Percentiles rank a stretch among this genome's conserved stretches.
Evolutionary conservation across 1,140 invertebrate genomes (phyloP).

Genomic region (Drosophila pruinosa): DNA sequence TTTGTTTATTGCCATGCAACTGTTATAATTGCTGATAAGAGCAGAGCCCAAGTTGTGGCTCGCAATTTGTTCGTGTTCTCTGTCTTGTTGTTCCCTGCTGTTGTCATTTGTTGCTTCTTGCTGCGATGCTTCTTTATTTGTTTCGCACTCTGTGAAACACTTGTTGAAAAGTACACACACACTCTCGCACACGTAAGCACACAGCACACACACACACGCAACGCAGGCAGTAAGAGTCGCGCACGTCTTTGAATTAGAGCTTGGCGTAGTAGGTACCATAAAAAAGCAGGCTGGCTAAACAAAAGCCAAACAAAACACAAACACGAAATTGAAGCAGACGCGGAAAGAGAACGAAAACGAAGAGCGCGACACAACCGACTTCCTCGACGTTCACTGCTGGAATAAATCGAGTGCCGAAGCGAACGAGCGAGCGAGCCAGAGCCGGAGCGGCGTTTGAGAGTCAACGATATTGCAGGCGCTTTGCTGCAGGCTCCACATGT

Average conservation of each 20-base stretch:
- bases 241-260: slow-evolving; percentile 35
- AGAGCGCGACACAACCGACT: slow-evolving; percentile 45
- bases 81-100: slow-evolving; percentile 16
- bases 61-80: slow-evolving; percentile 5
- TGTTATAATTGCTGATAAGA: slow-evolving; percentile 48
- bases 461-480: slow-evolving; percentile 6
- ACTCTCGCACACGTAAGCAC: slow-evolving; percentile 14
- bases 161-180: slow-evolving; percentile 42
- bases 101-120: slow-evolving; percentile 28
- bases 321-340: slow-evolving; percentile 20
- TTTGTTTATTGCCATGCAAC: slow-evolving; percentile 1
- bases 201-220: slow-evolving; percentile 12
- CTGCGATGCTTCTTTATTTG: slow-evolving; percentile 27
- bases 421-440: not conserved
- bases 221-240: slow-evolving; percentile 14
- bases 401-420: slow-evolving; percentile 29
- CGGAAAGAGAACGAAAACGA: slow-evolving; percentile 6
- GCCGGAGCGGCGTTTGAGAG: slow-evolving; percentile 3
- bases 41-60: slow-evolving; percentile 1
- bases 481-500: not conserved
- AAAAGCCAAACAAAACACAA: slow-evolving; percentile 45
- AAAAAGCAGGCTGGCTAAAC: slow-evolving; percentile 21
- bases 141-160: slow-evolving; percentile 49
- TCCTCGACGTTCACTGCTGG: slow-evolving; percentile 39
- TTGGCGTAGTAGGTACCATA: slow-evolving; percentile 24